phyloP scores from a whole-genome alignment of 2,113 vertebrate genomes.

The Junco hyemalis region DNA sequence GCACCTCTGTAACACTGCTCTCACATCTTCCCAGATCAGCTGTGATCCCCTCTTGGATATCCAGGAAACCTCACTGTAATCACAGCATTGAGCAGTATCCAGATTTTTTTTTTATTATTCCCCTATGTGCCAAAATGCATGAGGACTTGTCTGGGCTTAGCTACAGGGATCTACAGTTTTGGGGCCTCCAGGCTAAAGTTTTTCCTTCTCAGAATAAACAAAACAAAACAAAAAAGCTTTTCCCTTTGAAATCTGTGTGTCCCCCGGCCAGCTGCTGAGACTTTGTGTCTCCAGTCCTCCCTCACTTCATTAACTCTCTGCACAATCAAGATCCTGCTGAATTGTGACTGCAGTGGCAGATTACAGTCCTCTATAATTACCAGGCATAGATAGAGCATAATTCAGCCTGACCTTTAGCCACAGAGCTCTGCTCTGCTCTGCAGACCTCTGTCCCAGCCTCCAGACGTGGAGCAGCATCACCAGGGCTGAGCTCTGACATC shows the following conservation, averaged over 20 bases:
- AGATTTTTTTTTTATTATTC: not conserved
- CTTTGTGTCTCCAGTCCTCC: conserved; percentile 56
- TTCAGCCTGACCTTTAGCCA: not conserved
- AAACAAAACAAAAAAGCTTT: conserved; percentile 48
- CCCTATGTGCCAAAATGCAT: conserved; percentile 15
- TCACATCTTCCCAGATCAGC: not conserved
- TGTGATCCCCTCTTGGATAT: not conserved
- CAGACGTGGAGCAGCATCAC: not conserved
- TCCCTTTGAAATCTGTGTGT: conserved; percentile 46
- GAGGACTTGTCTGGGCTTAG: conserved; percentile 38
- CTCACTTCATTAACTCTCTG: conserved; percentile 55
- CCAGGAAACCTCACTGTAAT: conserved; percentile 9
- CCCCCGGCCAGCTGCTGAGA: conserved; percentile 56
- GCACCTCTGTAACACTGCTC: not conserved
- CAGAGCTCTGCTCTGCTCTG: not conserved
- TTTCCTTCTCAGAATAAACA: conserved; percentile 40
- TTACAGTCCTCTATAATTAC: conserved; percentile 12
- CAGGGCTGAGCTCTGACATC: not conserved
- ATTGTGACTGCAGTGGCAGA: conserved; percentile 10
- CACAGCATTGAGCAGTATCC: not conserved
- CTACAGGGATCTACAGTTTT: conserved; percentile 49
- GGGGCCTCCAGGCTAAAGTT: conserved; percentile 44
- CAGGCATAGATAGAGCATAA: not conserved
- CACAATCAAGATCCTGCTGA: conserved; percentile 18
- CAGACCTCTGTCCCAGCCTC: not conserved